phyloP scores from a whole-genome alignment of 2,888 invertebrate species.

The Notodonta ziczac region DNA sequence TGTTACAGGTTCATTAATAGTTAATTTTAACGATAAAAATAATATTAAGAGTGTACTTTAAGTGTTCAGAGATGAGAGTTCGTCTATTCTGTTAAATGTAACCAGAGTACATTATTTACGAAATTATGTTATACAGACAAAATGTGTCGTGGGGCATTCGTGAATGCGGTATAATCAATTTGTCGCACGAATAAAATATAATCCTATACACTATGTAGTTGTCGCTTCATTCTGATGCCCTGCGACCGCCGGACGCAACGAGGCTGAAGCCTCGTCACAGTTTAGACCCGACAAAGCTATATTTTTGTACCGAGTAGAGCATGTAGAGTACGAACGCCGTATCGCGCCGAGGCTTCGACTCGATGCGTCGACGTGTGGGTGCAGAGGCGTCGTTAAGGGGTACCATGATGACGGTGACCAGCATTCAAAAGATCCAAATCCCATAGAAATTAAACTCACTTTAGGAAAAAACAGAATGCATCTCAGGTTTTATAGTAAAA shows the following conservation, averaged over 20 bases:
- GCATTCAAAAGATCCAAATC: too few species aligned
- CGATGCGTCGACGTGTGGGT: constrained; percentile 36
- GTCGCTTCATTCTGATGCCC: constrained; percentile 46
- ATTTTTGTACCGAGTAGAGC: constrained; percentile 50
- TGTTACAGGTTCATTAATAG: constrained; percentile 84
- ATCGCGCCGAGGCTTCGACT: constrained; percentile 43
- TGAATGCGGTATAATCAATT: constrained; percentile 26
- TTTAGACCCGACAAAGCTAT: constrained; percentile 43
- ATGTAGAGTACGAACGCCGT: constrained; percentile 21
- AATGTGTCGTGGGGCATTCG: constrained; percentile 38
- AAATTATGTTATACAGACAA: constrained; percentile 51
- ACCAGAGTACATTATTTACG: constrained; percentile 62
- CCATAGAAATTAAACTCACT: too few species aligned
- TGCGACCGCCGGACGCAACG: constrained; percentile 53
- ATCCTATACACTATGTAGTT: constrained; percentile 10
- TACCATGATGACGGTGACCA: constrained; percentile 1
- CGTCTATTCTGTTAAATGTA: constrained; percentile 75
- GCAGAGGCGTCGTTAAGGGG: neutral
- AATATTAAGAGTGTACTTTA: constrained; percentile 84
- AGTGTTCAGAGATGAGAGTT: constrained; percentile 82
- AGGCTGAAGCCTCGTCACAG: constrained; percentile 50
- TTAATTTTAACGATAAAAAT: constrained; percentile 77
- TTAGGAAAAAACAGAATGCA: too few species aligned
- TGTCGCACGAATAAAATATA: constrained; percentile 11
- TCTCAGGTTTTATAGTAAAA: too few species aligned